Evolutionary conservation across 1,140 invertebrate genomes (phyloP), one percentile per base, ranked within the genome.

Genomic region (Hormaphis cornu): DNA sequence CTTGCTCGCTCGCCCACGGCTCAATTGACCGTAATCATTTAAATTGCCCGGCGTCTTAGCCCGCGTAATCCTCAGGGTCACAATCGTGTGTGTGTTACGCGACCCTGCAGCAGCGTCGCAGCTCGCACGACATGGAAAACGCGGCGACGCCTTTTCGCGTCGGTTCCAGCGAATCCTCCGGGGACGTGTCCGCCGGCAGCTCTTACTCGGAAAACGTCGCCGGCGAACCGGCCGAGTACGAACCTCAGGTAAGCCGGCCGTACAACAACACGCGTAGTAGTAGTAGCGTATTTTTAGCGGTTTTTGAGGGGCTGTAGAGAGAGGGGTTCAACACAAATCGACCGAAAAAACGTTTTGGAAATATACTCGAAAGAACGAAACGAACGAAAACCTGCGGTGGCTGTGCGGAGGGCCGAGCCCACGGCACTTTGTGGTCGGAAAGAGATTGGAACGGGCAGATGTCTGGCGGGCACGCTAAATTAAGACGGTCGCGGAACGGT

Each of bases 181-280:
- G 44, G 16, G 40, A 66, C 35, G 1, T 50, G 14, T 66, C 61
- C 14, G 18, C 48, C 5, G 58, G 69, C 20, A 75, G 73, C 26
- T 72, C 74, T 24, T 72, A 75, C 63, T 52, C 70, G n/a, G 73
- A 72, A 69, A 71, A 72, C 26, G 71, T 71, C 14, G 50, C 56
- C 33, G 72, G 70, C 24, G 74, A 75, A 46, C 74, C 74, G 6
- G 59, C 73, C 20, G 74, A 75, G 56, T 75, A 74, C 26, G 73
- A 73, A 46, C 74, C 74, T 24, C 74, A 75, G 72, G 74, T 75
- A 71, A 71, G 28, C 33, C 18, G 59, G 30, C 9, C n/a, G n/a
- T n/a, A n/a, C n/a, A n/a, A n/a, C n/a, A n/a, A n/a, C n/a, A n/a
- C n/a, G n/a, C n/a, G n/a, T n/a, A n/a, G n/a, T n/a, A n/a, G n/a